Base-by-base conservation (phyloP, 2,113 vertebrate species). In the Egretta garzetta region DNA sequence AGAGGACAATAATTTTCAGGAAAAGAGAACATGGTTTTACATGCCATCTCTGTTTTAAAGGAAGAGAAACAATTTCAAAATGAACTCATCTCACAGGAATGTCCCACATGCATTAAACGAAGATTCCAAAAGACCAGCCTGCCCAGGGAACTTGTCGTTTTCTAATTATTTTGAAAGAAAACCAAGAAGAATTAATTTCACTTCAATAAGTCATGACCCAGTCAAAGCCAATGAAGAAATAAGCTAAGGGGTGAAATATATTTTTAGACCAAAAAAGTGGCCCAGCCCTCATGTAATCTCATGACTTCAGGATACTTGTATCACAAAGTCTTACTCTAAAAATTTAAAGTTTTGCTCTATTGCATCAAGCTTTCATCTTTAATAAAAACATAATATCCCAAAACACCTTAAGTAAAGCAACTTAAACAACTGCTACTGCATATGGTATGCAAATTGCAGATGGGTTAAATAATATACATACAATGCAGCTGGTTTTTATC, bases 401-500 rank as follows among this genome's bases (percentile, higher is more conserved):
- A 88, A 94, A 83, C 43, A 80, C 15, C 32, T 70, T 80, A 74
- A 92, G 49, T 6, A 89, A 89, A 91, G 41, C 73, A 86, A 81
- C 27, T 62, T 58, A 74, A 95, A 81, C 68, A 92, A 89, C 52
- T 41, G 41, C 53, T 60, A 55, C 64, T 86, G 88, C 52, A 74
- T 66, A 64, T 16, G 21, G 55, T 50, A 82, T 92, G 73, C 85
- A 90, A 93, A 97, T 94, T 76, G 30, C 94, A 95, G 87, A 94
- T 95, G 90, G 52, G 28, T 95, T 89, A 92, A 96, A 86, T 55
- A 93, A 71, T 68, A 85, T 14, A 80, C 33, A 80, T 49, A 27
- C 47, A 80, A 58, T 45, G 80, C 97, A 98, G 85, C 91, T 96
- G 95, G 1, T 39, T 90, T 88, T 75, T 95, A 86, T 91, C 80